Base-by-base conservation (phyloP, 2,113 vertebrate species). In the Parotia lawesii region DNA sequence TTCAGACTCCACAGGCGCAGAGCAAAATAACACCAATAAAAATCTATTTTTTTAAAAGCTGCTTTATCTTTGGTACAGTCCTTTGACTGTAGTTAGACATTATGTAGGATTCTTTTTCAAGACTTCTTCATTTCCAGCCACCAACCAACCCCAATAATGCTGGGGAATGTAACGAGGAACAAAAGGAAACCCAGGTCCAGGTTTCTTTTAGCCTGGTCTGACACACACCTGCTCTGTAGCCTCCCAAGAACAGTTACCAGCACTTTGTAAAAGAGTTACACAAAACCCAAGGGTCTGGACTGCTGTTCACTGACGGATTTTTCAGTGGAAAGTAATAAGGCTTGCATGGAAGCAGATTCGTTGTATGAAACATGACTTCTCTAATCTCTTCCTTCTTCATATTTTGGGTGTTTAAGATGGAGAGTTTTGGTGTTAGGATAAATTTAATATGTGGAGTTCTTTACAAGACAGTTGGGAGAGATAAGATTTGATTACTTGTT, bases 101-200 rank as follows among this genome's bases (percentile, higher is more conserved):
- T 76, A 25, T 20, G 6, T 33, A 42, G 12, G 4, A 38, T 13
- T 2, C 10, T 40, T 77, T 38, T 50, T 58, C 29, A 54, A 93
- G 58, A 18, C 6, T 45, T 2, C 2, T 71, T 5, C 2, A 1
- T 83, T 48, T 58, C 12, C 42, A 75, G 24, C 3, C 6, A 2
- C 8, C 12, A 42, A 5, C 9, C 2, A 25, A 11, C 1, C 15
- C 6, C 27, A 35, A 5, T 4, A 69, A 27, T 44, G 17, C 19
- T 58, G 16, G 1, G 8, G 10, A 71, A 21, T 2, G 0, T 20
- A 66, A 35, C 25, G 6, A 3, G 4, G 18, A 73, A 21, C 4
- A 54, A 4, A 1, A 54, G 25, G 12, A 82, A 87, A 40, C 13
- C 1, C 13, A 62, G 27, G 15, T 5, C 5, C 11, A n/a, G 6